Percentiles rank a stretch among this genome's conserved stretches.
These are phyloP conservation scores for Rotaria magnacalcarata DNA, from an alignment of 2,888 invertebrate species.

Conservation along the genomic window DNA sequence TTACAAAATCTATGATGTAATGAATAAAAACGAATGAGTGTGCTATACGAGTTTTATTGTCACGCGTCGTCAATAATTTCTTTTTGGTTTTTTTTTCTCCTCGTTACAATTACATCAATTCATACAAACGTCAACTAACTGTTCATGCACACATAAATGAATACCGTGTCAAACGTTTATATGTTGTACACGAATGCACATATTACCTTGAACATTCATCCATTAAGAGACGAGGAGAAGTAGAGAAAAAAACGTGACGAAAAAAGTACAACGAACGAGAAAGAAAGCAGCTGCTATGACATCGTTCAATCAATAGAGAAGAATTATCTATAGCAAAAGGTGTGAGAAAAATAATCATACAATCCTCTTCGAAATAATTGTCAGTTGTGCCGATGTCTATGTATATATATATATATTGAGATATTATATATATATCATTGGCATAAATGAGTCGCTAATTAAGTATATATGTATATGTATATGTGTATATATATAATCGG, in stretches of 20 bases:
- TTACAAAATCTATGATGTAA: not conserved
- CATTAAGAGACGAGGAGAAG: not conserved
- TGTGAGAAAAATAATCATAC: not conserved
- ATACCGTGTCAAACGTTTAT: not conserved
- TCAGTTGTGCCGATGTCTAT: not conserved
- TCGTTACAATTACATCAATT: not conserved
- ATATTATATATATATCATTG: not conserved
- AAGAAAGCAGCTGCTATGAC: not conserved
- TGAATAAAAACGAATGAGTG: not conserved
- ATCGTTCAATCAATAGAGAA: not conserved
- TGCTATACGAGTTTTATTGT: not conserved
- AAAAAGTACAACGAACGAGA: not conserved
- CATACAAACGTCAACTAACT: not conserved
- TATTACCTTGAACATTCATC: conserved; percentile 15
- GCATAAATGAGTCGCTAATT: not conserved
- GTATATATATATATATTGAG: not conserved
- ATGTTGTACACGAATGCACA: not conserved
- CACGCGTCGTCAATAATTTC: not conserved
- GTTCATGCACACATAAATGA: not conserved
- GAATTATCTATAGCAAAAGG: not conserved
- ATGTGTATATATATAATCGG: not conserved
- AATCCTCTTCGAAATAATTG: not conserved
- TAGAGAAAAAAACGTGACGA: not conserved
- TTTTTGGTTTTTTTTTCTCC: too few relatives aligned
- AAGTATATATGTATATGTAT: not conserved